These are phyloP conservation scores for Thymelicus lineola DNA, from an alignment of 2,888 invertebrate species.

Conservation along the genomic window DNA sequence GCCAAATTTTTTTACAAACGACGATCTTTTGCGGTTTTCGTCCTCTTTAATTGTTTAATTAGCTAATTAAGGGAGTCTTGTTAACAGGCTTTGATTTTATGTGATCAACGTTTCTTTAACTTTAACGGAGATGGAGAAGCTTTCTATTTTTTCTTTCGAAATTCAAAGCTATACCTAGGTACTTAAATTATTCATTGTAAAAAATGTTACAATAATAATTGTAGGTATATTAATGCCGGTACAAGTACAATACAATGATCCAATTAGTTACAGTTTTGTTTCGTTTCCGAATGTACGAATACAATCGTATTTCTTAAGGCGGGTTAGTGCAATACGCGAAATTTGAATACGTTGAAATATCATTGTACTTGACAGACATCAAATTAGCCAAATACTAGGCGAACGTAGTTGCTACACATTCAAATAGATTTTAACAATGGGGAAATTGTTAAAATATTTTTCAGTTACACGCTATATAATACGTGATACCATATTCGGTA, in stretches of 20 bases:
- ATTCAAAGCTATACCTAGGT: too few species aligned
- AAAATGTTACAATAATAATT: too few species aligned
- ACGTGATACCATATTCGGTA: too few species aligned
- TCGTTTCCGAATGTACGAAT: constrained; percentile 5
- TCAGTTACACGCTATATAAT: too few species aligned
- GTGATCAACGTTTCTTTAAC: too few species aligned
- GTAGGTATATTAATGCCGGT: not conserved
- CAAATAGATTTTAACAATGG: not conserved
- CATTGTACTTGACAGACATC: constrained; percentile 22
- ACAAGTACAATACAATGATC: not conserved
- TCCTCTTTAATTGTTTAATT: not conserved
- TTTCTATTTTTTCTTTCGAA: too few species aligned
- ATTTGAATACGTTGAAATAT: constrained; percentile 24
- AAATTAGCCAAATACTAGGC: constrained; percentile 7
- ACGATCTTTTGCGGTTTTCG: too few species aligned
- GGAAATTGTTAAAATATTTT: not conserved
- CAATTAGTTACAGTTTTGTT: constrained; percentile 18
- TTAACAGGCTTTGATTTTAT: too few species aligned
- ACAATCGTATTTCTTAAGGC: constrained; percentile 17
- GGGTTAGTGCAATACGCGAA: constrained; percentile 13
- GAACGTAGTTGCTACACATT: not conserved
- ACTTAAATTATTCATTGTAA: too few species aligned
- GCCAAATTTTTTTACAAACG: too few species aligned
- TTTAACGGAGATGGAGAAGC: too few species aligned
- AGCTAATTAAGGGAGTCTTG: not conserved